Conservation (phyloP, 2,113 vertebrate species). For the Carassius carassius region DNA sequence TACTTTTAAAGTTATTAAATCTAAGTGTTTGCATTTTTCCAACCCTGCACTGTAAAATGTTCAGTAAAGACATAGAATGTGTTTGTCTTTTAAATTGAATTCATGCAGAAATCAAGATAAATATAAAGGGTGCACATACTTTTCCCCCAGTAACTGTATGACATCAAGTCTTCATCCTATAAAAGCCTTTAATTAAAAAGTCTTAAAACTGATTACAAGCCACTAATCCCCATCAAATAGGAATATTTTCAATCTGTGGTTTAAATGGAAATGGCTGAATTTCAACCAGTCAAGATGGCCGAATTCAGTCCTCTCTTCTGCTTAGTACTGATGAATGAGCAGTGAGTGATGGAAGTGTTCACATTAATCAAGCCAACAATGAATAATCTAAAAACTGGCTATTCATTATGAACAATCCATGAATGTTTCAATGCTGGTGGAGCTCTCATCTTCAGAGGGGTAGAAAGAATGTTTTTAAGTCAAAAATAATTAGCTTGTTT, state of each 20-base stretch:
- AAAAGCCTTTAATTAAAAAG: too few relatives aligned
- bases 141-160: too few relatives aligned
- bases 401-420: neutral
- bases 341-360: neutral
- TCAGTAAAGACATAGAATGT: neutral
- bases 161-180: too few relatives aligned
- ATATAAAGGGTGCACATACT: neutral
- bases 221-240: neutral
- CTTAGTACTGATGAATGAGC: neutral
- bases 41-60: neutral
- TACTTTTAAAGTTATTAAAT: neutral
- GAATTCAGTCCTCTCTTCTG: neutral
- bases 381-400: neutral
- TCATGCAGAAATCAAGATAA: neutral
- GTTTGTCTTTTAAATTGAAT: neutral
- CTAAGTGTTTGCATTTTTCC: neutral
- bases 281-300: neutral
- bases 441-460: neutral
- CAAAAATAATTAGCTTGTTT: conserved; percentile 14
- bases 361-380: conserved; percentile 15
- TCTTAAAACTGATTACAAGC: too few relatives aligned
- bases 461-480: neutral
- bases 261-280: neutral
- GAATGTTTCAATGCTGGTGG: conserved; percentile 19
- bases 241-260: neutral